Conservation (phyloP, 2,797 vertebrate species). For the Anniella stebbinsi region DNA sequence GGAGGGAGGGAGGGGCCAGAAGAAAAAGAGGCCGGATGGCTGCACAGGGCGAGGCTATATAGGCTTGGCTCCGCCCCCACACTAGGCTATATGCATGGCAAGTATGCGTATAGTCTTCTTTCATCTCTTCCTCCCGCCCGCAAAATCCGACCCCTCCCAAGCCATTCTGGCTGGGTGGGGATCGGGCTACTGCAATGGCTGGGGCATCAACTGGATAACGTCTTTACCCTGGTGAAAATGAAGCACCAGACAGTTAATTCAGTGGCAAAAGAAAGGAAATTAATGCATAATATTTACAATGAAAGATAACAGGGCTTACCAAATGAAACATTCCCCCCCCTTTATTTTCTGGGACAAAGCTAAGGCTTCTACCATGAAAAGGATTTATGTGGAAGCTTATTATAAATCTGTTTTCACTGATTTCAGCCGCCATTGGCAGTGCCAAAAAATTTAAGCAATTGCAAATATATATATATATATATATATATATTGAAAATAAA, state of each 20-base stretch:
- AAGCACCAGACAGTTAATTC: conserved; percentile 43
- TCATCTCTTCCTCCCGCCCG: too few species aligned
- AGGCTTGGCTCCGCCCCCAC: too few species aligned
- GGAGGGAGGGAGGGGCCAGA: too few species aligned
- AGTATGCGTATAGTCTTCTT: too few species aligned
- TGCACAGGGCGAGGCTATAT: too few species aligned
- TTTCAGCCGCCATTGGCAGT: conserved; percentile 28
- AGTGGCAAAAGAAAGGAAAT: conserved; percentile 26
- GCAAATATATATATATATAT: too few species aligned
- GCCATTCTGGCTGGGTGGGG: too few species aligned
- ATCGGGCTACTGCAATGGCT: too few species aligned
- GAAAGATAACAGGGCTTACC: conserved; percentile 30
- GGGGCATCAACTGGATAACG: conserved; percentile 26
- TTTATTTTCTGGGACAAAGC: conserved; percentile 31
- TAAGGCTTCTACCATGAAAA: conserved; percentile 6
- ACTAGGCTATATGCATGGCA: too few species aligned
- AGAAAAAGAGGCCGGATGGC: too few species aligned
- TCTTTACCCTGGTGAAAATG: conserved; percentile 18
- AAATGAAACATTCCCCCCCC: conserved; percentile 40
- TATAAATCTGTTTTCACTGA: conserved; percentile 52
- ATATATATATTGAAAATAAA: too few species aligned
- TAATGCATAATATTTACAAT: conserved; percentile 56
- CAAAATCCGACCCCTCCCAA: too few species aligned
- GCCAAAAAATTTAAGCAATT: conserved; percentile 54
- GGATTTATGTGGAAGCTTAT: conserved; percentile 43